Base-by-base conservation (phyloP, 2,888 invertebrate species). In the Ethmia dodecea region DNA sequence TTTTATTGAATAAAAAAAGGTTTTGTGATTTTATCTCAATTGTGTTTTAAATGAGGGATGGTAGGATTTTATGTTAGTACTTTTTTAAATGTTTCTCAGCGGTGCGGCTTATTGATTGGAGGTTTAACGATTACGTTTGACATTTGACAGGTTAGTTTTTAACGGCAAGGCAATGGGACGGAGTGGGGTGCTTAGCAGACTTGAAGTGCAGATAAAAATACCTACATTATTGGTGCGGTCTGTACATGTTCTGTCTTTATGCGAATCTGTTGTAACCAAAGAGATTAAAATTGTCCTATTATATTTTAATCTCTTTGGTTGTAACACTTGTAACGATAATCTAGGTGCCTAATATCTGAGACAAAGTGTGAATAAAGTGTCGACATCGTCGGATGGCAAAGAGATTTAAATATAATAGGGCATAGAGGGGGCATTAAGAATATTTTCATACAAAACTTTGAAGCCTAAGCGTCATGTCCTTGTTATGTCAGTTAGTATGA, bases 1-100 rank as follows among this genome's bases (percentile, higher is more conserved):
- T 66, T 67, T 60, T 58, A 64, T 60, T 54, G 47, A 56, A 53
- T 47, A 26, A 54, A 60, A 60, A 66, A 62, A 54, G 39, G 39
- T 35, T 39, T 44, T 40, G 49, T 42, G 67, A 70, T 72, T 35
- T 35, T 68, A 72, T 64, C 72, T 60, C 45, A 53, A 49, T 55
- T 49, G 48, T 49, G 50, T 53, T 53, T 55, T 47, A 58, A 52
- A 67, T 70, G 63, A 70, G 47, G 54, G 52, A 65, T 60, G 58
- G 60, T 42, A 37, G 47, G 43, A 47, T 42, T 49, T 42, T 12
- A 10, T n/a, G 34, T 11, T 15, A 16, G 24, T 3, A 10, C 5
- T 12, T 37, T 14, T 18, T 13, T 16, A 2, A 26, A 11, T 3
- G n/a, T 30, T 29, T 25, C 15, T 22, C 27, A 18, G 37, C 37